phyloP scores from a whole-genome alignment of 2,888 invertebrate species.

The Emesis russula region DNA sequence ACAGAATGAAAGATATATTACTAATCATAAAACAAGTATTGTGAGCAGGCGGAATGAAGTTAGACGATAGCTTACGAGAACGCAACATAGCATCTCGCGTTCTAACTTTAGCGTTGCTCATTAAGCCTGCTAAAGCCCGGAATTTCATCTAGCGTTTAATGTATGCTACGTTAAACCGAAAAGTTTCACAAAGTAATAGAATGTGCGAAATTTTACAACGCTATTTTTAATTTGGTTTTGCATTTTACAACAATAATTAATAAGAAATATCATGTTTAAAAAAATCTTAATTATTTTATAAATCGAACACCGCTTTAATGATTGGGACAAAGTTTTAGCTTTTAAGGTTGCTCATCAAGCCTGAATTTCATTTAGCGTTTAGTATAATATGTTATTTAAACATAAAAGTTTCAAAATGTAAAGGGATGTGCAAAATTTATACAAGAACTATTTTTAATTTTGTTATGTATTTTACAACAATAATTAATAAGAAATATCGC shows the following conservation, averaged over 20 bases:
- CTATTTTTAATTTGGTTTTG: neutral
- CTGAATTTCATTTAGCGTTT: slow-evolving; percentile 32
- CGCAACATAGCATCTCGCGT: slow-evolving; percentile 55
- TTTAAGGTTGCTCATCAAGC: slow-evolving; percentile 56
- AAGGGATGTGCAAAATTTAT: slow-evolving; percentile 26
- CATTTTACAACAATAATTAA: neutral
- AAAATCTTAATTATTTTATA: too few relatives aligned
- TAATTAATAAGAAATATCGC: too few relatives aligned
- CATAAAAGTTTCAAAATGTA: slow-evolving; percentile 28
- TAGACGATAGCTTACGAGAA: slow-evolving; percentile 73
- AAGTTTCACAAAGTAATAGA: slow-evolving; percentile 32
- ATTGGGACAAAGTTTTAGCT: too few relatives aligned
- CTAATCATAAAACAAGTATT: slow-evolving; percentile 62
- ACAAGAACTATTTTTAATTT: slow-evolving; percentile 7
- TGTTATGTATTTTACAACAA: neutral
- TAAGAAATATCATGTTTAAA: too few relatives aligned
- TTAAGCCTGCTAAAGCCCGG: slow-evolving; percentile 45
- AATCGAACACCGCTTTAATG: too few relatives aligned
- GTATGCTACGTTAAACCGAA: slow-evolving; percentile 32
- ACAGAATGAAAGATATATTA: too few relatives aligned
- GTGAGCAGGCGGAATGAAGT: slow-evolving; percentile 71
- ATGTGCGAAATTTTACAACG: slow-evolving; percentile 27
- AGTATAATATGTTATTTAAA: slow-evolving; percentile 29
- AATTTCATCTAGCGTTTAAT: slow-evolving; percentile 32
- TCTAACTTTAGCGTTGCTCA: slow-evolving; percentile 49